Evolutionary conservation across 2,888 invertebrate genomes (phyloP), one percentile per base, ranked within the genome.

Genomic region (Patella depressa): DNA sequence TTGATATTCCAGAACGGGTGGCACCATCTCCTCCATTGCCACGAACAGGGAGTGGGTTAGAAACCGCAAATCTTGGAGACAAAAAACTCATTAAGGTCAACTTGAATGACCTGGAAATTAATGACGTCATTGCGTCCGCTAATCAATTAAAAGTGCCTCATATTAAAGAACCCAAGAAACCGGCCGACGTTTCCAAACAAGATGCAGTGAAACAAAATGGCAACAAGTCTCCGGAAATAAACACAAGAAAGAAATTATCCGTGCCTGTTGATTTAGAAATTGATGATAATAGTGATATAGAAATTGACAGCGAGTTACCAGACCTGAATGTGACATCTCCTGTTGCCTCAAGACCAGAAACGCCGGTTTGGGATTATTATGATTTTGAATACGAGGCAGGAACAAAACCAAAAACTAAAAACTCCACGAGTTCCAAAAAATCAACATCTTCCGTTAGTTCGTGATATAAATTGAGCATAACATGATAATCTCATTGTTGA

Each of bases 291-390:
- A 34, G 65, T 34, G 53, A 53, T 54, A 15, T 59, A 1, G 71
- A 79, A 69, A 59, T 34, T 19, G 72, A 72, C 11, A 73, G 75
- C 69, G 53, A n/a, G 12, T 19, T 72, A 53, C 53, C 72, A 2
- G 76, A 59, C 14, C 55, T 75, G 34, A 73, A 71, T 7, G 71
- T 70, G 11, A 59, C 74, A 3, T 82, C 80, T 14, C 75, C 79
- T 2, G 29, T 79, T 70, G 65, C 65, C 19, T 85, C 87, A 24
- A 80, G 88, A 53, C 86, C 88, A 57, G 86, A 87, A 74, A 87
- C 88, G 2, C 88, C 88, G 17, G 82, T 85, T 2, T 88, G 88
- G 88, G 87, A 88, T 80, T 87, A 85, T 75, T 88, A 87, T 77
- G 88, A 88, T 72, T 82, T 84, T 69, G 80, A 79, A 34, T 76